Evolutionary conservation across 2,888 invertebrate species (phyloP).

Genomic region (Sphinx pinastri): DNA sequence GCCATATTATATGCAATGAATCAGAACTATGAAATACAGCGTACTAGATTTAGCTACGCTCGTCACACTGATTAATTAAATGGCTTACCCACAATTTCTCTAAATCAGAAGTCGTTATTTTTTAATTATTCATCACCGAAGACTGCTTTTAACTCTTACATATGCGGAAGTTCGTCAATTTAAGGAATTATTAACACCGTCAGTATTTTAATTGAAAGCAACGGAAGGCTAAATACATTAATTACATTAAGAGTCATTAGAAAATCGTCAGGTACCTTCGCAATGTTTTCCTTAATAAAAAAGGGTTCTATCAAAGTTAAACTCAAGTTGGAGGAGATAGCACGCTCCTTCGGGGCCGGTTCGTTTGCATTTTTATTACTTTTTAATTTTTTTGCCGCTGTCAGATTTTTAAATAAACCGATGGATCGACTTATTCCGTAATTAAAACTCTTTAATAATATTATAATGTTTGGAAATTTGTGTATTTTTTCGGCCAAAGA

Average conservation of each 20-base stretch:
- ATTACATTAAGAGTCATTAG: slow-evolving; percentile 20
- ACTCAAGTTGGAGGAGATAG: slow-evolving; percentile 20
- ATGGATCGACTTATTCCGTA: slow-evolving; percentile 19
- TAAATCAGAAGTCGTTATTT: too few relatives aligned
- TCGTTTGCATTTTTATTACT: slow-evolving; percentile 50
- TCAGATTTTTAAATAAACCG: slow-evolving; percentile 23
- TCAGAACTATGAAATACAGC: too few relatives aligned
- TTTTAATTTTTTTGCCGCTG: slow-evolving; percentile 40
- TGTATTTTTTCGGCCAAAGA: neutral
- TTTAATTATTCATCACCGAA: too few relatives aligned
- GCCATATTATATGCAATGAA: too few relatives aligned
- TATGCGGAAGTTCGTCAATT: too few relatives aligned
- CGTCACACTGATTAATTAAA: too few relatives aligned
- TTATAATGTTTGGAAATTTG: neutral
- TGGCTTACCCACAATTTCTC: too few relatives aligned
- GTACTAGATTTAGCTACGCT: too few relatives aligned
- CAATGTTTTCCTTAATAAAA: slow-evolving; percentile 18
- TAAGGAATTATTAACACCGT: too few relatives aligned
- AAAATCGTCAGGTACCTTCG: slow-evolving; percentile 10
- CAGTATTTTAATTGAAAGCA: neutral
- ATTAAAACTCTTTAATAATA: neutral
- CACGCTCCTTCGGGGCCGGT: slow-evolving; percentile 26
- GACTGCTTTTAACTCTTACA: too few relatives aligned
- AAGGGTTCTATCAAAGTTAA: slow-evolving; percentile 23
- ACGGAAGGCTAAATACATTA: slow-evolving; percentile 8